Conservation (phyloP, 2,888 invertebrate species). For the Vanessa cardui region DNA sequence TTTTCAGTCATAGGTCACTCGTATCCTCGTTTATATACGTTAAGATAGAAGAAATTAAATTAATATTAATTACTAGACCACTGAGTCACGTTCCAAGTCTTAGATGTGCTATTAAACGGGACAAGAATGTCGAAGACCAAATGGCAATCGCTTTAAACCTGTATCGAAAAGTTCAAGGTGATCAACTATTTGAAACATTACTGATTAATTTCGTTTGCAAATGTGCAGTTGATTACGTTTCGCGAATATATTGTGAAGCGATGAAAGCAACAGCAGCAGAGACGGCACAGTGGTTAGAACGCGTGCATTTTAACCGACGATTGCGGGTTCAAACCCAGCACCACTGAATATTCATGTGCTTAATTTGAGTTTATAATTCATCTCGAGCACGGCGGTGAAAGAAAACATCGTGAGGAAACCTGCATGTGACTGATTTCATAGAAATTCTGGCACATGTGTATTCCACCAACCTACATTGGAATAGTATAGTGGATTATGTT, state of each 20-base stretch:
- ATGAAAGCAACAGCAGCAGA: background rate
- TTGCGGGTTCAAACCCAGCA: no score
- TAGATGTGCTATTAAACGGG: slow-evolving; percentile 29
- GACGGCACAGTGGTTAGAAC: no score
- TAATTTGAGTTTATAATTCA: no score
- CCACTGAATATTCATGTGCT: no score
- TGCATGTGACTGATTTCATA: no score
- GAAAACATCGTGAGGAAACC: no score
- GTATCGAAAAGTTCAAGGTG: slow-evolving; percentile 39
- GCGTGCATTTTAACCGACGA: no score
- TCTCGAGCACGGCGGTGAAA: no score
- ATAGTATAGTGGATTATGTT: no score
- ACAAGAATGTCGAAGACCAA: slow-evolving; percentile 33
- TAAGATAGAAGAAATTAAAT: background rate
- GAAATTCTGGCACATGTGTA: no score
- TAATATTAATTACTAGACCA: background rate
- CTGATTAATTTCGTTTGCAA: slow-evolving; percentile 27
- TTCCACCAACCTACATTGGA: no score
- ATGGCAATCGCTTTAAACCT: slow-evolving; percentile 32
- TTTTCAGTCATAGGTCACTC: background rate
- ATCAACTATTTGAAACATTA: slow-evolving; percentile 29
- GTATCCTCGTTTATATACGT: background rate
- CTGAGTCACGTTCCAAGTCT: slow-evolving; percentile 16
- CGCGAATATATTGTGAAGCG: slow-evolving; percentile 1
- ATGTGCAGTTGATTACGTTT: slow-evolving; percentile 12